phyloP scores from a whole-genome alignment of 1,140 invertebrate genomes.

The Aphaenogaster floridana region DNA sequence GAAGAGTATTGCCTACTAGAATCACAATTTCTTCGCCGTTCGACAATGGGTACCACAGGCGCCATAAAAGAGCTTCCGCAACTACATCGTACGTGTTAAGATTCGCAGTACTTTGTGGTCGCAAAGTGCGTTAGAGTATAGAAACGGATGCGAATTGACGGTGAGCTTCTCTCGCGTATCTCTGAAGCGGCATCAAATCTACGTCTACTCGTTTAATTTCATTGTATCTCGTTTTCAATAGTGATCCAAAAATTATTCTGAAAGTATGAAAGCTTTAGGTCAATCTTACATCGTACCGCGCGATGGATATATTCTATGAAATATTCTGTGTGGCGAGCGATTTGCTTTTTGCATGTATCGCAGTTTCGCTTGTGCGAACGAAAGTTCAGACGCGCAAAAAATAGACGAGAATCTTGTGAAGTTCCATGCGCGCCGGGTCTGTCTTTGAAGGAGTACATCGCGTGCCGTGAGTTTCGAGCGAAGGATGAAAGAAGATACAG shows the following conservation, averaged over 20 bases:
- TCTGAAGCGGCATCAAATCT: background rate
- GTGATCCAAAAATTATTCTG: background rate
- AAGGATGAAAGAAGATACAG: slow-evolving; percentile 21
- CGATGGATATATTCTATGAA: background rate
- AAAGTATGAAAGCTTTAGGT: background rate
- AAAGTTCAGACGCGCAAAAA: slow-evolving; percentile 43
- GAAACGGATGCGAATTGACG: slow-evolving; percentile 52
- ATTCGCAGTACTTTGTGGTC: slow-evolving; percentile 43
- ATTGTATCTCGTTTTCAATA: background rate
- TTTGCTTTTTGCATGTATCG: slow-evolving; percentile 30
- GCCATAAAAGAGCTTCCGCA: slow-evolving; percentile 58
- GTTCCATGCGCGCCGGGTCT: slow-evolving; percentile 32
- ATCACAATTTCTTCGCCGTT: slow-evolving; percentile 64
- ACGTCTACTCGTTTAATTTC: background rate
- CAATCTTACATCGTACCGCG: background rate
- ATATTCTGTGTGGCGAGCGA: background rate
- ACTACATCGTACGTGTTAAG: slow-evolving; percentile 68
- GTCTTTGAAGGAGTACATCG: slow-evolving; percentile 37
- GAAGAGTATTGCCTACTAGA: slow-evolving; percentile 65
- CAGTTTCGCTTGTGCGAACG: background rate
- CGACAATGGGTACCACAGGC: slow-evolving; percentile 60
- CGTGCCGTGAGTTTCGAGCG: slow-evolving; percentile 56
- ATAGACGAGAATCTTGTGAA: slow-evolving; percentile 40
- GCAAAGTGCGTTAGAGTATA: slow-evolving; percentile 62
- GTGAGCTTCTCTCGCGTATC: slow-evolving; percentile 22